phyloP scores from a whole-genome alignment of 2,888 invertebrate genomes.

The Tinea pellionella region DNA sequence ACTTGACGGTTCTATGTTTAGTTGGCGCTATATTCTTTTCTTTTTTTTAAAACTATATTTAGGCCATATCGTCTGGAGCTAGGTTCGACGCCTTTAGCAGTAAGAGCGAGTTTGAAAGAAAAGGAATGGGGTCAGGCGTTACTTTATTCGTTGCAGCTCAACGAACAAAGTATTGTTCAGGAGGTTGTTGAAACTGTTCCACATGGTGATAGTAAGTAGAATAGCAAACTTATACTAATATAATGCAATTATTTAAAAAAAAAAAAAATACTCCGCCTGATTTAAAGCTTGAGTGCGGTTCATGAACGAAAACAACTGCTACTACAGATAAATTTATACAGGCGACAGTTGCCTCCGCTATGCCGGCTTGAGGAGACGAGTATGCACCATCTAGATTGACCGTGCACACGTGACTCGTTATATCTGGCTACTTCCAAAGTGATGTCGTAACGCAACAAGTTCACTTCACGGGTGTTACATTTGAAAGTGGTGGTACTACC shows the following conservation, averaged over 20 bases:
- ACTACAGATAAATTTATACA: too few species aligned
- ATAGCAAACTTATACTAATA: not conserved
- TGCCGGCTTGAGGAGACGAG: too few species aligned
- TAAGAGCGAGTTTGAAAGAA: constrained; percentile 67
- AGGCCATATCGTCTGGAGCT: constrained; percentile 91
- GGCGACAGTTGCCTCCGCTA: too few species aligned
- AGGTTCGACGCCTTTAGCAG: constrained; percentile 82
- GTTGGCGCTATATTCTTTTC: too few species aligned
- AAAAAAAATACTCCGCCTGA: too few species aligned
- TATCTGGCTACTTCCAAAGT: not conserved
- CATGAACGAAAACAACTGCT: too few species aligned
- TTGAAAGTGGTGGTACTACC: too few species aligned
- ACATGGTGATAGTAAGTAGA: constrained; percentile 74
- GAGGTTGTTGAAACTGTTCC: constrained; percentile 88
- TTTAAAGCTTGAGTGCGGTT: too few species aligned
- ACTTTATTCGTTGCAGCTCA: constrained; percentile 86
- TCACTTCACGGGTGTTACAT: too few species aligned
- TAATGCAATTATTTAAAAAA: not conserved
- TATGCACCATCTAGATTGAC: too few species aligned
- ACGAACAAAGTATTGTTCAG: constrained; percentile 80
- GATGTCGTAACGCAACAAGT: too few species aligned
- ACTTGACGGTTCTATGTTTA: too few species aligned
- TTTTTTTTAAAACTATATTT: not conserved
- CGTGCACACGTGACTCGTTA: not conserved
- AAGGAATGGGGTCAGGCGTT: constrained; percentile 80